Base-by-base conservation (phyloP, 2,113 vertebrate species). In the Falcunculus frontatus region DNA sequence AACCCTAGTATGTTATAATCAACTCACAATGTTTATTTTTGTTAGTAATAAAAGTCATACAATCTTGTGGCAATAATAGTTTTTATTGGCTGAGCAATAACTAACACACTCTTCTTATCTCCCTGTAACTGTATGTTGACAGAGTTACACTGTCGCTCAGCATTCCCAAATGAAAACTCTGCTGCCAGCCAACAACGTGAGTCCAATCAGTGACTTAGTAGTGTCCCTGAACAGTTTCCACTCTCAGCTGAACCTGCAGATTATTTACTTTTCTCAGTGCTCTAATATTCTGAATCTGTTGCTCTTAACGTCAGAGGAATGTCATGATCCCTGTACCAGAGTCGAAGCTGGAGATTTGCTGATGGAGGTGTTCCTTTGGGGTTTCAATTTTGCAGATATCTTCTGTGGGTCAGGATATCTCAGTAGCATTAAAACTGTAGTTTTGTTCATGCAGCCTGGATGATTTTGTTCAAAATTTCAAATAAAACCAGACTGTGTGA, bases 11-110 rank as follows among this genome's bases (percentile, higher is more conserved):
- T 74, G 27, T 94, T 89, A 18, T 87, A 44, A 46, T 73, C 68
- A 81, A 15, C 33, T 35, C 57, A 63, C 22, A 78, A 15, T 78
- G 60, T 75, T 96, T 93, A 50, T 62, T 83, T 91, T 89, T 75
- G 10, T 75, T 49, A 52, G 35, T 63, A 89, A 89, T 74, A 70
- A 44, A 64, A 42, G 11, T 65, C 32, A 57, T 68, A 57, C 70
- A 63, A 15, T 78, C 65, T 55, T 87, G 33, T 39, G 26, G 18
- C 47, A 92, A 52, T 73, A 10, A 23, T n/a, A 60, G 32, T 32
- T 75, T 86, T 80, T 93, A 37, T 55, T 90, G 59, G 7, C 35
- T 63, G 49, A 78, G 56, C 32, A 56, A 16, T 44, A 82, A 39
- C 19, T 64, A 75, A 63, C 30, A n/a, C 1, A 37, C 21, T 84